Percentiles rank a stretch among this genome's conserved stretches.
Evolutionary conservation across 2,888 invertebrate species (phyloP).

Genomic region (Entomobrya multifasciata): DNA sequence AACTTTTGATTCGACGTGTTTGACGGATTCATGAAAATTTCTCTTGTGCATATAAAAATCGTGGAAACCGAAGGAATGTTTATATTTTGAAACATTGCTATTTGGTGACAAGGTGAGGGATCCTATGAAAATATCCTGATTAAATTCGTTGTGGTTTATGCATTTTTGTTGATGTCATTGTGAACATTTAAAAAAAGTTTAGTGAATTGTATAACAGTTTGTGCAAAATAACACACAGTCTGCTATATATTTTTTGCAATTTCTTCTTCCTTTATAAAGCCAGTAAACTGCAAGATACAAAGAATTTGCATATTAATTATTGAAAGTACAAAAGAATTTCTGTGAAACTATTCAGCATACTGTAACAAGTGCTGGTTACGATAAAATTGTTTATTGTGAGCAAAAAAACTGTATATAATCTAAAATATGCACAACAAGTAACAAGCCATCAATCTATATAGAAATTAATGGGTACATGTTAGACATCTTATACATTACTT

Average conservation of each 20-base stretch:
- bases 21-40: conserved; percentile 23
- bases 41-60: neutral
- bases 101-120: neutral
- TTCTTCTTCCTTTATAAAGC: conserved; percentile 38
- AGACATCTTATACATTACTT: neutral
- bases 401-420: conserved; percentile 12
- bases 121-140: neutral
- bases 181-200: no score
- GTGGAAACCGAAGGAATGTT: no score
- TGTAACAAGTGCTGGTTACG: neutral
- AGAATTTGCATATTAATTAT: conserved; percentile 71
- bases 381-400: conserved; percentile 1
- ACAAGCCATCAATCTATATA: conserved; percentile 7
- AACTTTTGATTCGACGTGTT: conserved; percentile 19
- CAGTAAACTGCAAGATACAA: conserved; percentile 44
- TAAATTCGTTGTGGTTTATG: neutral
- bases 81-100: no score
- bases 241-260: no score
- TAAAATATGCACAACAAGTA: neutral
- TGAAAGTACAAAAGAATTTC: conserved; percentile 69
- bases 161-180: neutral
- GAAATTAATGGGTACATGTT: neutral
- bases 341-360: conserved; percentile 1
- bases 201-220: no score
- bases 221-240: no score